Evolutionary conservation across 2,888 invertebrate species (phyloP).

Genomic region (Euproctis similis): DNA sequence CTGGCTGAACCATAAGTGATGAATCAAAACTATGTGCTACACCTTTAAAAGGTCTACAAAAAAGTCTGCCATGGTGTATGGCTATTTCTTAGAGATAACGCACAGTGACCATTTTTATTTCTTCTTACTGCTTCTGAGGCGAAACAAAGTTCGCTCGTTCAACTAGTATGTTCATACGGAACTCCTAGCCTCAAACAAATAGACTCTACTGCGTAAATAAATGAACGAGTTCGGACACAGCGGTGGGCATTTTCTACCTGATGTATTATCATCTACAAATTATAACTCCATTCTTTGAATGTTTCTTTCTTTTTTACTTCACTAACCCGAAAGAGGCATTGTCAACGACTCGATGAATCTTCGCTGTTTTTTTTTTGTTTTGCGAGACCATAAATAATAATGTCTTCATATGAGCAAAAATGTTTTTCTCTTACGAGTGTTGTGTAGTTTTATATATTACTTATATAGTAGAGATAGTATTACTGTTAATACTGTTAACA

Average conservation of each 20-base stretch:
- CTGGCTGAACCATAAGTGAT: too few species aligned
- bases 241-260: constrained; percentile 10
- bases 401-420: constrained; percentile 15
- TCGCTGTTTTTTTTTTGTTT: constrained; percentile 17
- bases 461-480: constrained; percentile 8
- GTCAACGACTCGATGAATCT: constrained; percentile 13
- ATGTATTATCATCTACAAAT: constrained; percentile 20
- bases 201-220: constrained; percentile 15
- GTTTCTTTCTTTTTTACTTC: constrained; percentile 10
- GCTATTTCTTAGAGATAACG: too few species aligned
- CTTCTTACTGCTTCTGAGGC: too few species aligned
- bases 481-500: constrained; percentile 10
- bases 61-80: too few species aligned
- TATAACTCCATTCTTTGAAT: constrained; percentile 9
- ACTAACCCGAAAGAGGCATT: constrained; percentile 8
- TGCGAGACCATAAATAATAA: constrained; percentile 21
- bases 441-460: too few species aligned
- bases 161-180: constrained; percentile 17
- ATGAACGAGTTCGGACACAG: constrained; percentile 18
- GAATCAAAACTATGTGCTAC: too few species aligned
- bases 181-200: constrained; percentile 16
- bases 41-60: too few species aligned
- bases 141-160: too few species aligned
- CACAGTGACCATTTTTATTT: too few species aligned
- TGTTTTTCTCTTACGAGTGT: constrained; percentile 17